Conservation (phyloP, 2,113 vertebrate species). For the Ciconia maguari region DNA sequence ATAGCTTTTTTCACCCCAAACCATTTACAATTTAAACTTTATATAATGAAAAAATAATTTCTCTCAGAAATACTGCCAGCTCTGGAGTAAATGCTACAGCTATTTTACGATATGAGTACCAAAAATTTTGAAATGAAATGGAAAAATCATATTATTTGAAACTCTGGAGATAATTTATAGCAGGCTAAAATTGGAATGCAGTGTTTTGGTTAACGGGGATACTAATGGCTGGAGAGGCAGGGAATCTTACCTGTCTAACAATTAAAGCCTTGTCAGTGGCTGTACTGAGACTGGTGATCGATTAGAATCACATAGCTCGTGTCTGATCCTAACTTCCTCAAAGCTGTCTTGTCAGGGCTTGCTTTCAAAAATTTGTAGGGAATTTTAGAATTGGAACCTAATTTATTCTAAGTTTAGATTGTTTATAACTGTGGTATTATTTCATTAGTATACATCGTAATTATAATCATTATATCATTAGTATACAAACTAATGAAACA, state of each 20-base stretch:
- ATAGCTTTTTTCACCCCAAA: not conserved
- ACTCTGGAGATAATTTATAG: not conserved
- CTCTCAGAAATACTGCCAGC: not conserved
- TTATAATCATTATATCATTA: not conserved
- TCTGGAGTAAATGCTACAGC: not conserved
- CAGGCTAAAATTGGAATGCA: not conserved
- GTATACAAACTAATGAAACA: not conserved
- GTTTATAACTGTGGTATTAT: not conserved
- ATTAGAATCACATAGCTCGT: not conserved
- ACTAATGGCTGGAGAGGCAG: not conserved
- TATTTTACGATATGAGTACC: not conserved
- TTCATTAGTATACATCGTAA: not conserved
- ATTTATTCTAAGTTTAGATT: not conserved
- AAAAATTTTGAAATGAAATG: not conserved
- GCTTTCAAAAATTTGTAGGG: not conserved
- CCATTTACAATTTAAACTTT: not conserved
- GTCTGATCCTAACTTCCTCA: not conserved
- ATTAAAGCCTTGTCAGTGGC: not conserved
- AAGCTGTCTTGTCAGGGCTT: not conserved
- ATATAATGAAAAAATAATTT: not conserved
- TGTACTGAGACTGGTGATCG: not conserved
- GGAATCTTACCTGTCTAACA: not conserved
- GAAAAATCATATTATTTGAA: not conserved
- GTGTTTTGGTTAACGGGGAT: not conserved
- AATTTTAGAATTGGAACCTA: not conserved